These are phyloP conservation scores for Drosophila birchii DNA, from an alignment of 2,888 invertebrate species.

Conservation along the genomic window DNA sequence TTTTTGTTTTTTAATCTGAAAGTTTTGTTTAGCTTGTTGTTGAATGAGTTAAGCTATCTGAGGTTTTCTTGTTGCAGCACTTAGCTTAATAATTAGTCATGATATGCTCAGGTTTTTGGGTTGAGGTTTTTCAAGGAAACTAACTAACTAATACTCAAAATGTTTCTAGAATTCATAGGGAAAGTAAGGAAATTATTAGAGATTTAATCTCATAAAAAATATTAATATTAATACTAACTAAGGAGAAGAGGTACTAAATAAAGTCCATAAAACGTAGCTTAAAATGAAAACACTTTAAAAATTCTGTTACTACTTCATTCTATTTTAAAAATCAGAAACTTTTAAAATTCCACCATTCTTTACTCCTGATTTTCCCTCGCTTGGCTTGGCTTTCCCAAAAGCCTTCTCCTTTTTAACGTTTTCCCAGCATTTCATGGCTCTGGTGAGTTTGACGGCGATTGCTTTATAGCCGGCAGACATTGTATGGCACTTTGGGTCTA, in stretches of 20 bases:
- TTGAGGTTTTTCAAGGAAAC: background rate
- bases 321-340: background rate
- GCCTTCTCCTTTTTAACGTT: background rate
- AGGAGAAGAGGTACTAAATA: background rate
- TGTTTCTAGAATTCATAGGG: background rate
- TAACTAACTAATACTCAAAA: background rate
- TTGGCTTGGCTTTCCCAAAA: background rate
- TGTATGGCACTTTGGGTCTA: slow-evolving; percentile 26
- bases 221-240: background rate
- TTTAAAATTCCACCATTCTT: background rate
- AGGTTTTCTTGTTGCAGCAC: slow-evolving; percentile 8
- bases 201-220: background rate
- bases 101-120: background rate
- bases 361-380: background rate
- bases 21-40: slow-evolving; percentile 11
- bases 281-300: background rate
- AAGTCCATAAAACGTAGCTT: background rate
- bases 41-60: slow-evolving; percentile 24
- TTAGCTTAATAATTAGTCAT: slow-evolving; percentile 21
- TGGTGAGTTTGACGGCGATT: slow-evolving; percentile 27
- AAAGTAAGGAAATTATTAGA: background rate
- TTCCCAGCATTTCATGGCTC: background rate
- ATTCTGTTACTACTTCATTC: background rate
- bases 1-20: slow-evolving; percentile 9
- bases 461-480: slow-evolving; percentile 28